A percentile compares a stretch with the other conserved stretches of the same genome.
These are phyloP conservation scores for Campylomormyrus numenius DNA, from an alignment of 2,113 vertebrate genomes.

Conservation along the genomic window DNA sequence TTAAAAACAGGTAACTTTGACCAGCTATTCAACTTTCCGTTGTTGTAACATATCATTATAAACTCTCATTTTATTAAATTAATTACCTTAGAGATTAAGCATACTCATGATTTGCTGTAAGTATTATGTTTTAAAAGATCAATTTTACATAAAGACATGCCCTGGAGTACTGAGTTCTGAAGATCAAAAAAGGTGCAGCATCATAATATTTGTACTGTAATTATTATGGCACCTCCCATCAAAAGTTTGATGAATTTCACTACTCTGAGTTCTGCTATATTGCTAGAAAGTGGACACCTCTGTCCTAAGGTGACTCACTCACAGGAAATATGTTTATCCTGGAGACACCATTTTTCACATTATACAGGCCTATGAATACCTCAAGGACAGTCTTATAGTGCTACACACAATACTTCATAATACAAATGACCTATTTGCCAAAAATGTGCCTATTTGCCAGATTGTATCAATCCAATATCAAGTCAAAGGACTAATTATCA, in stretches of 20 bases:
- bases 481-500: neutral
- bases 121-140: neutral
- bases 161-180: neutral
- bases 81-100: neutral
- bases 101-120: neutral
- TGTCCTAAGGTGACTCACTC: neutral
- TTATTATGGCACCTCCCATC: too few relatives aligned
- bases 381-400: neutral
- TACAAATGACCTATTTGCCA: neutral
- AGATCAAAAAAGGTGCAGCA: neutral
- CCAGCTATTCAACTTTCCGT: neutral
- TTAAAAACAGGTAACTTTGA: neutral
- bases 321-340: neutral
- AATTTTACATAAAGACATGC: neutral
- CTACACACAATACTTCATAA: neutral
- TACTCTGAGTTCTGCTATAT: neutral
- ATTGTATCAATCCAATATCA: neutral
- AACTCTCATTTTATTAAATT: neutral
- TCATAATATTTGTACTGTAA: neutral
- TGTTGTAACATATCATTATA: neutral
- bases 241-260: neutral
- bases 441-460: neutral
- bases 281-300: neutral
- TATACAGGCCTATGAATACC: neutral
- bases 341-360: neutral